Conservation (phyloP, 2,113 vertebrate species). For the Xyliphius kryptos region DNA sequence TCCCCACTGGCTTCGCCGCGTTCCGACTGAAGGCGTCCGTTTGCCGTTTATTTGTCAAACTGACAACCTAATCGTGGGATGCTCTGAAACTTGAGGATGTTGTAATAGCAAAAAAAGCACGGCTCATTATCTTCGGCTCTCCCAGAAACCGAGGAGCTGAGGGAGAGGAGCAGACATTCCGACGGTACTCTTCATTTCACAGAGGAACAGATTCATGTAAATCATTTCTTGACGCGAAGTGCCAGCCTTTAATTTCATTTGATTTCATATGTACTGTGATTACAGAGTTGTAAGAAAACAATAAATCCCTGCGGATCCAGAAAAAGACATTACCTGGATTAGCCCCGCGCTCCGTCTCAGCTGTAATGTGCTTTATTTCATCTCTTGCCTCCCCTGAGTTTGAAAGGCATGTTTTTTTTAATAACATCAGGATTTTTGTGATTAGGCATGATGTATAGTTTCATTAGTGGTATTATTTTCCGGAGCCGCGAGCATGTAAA, state of each 20-base stretch:
- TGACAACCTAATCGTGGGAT: constrained; percentile 62
- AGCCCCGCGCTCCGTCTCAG: background rate
- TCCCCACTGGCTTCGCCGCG: constrained; percentile 38
- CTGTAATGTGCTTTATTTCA: constrained; percentile 1
- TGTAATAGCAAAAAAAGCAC: constrained; percentile 62
- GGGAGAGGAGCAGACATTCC: background rate
- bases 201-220: no score
- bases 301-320: constrained; percentile 1
- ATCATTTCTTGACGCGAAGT: no score
- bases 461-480: constrained; percentile 6
- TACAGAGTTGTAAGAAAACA: constrained; percentile 10
- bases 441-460: constrained; percentile 16
- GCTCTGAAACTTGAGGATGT: constrained; percentile 58
- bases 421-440: background rate
- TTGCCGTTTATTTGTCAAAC: constrained; percentile 64
- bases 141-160: background rate
- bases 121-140: constrained; percentile 64
- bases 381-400: background rate
- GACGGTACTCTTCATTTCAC: no score
- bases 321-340: constrained; percentile 5
- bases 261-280: background rate
- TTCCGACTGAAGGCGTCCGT: constrained; percentile 50
- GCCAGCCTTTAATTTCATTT: background rate
- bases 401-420: background rate
- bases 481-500: constrained; percentile 4